A percentile compares a stretch with the other conserved stretches of the same genome.
Evolutionary conservation across 2,797 vertebrate genomes (phyloP).

Genomic region (Furcifer pardalis): DNA sequence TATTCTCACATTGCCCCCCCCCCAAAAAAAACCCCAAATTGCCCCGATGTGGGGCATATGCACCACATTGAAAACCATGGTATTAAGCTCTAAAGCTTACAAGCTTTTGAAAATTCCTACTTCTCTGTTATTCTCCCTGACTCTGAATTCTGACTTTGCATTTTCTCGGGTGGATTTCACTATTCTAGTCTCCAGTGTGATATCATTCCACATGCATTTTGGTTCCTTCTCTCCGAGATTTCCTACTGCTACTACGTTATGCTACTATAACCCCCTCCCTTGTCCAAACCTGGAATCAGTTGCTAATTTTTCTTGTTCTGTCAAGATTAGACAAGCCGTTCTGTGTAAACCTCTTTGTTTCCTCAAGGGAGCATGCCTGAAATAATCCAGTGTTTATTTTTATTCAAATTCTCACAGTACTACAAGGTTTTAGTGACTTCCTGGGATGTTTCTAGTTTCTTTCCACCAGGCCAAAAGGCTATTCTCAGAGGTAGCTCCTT

Average conservation of each 20-base stretch:
- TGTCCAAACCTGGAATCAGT: constrained; percentile 68
- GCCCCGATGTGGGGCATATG: no score
- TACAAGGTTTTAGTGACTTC: constrained; percentile 80
- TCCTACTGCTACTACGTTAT: constrained; percentile 48
- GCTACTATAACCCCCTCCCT: not conserved
- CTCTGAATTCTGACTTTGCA: constrained; percentile 10
- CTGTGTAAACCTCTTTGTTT: constrained; percentile 78
- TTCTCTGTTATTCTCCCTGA: constrained; percentile 57
- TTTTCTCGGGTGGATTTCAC: constrained; percentile 47
- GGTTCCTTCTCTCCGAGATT: constrained; percentile 62
- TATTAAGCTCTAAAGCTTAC: constrained; percentile 51
- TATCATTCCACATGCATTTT: constrained; percentile 65
- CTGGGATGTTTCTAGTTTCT: constrained; percentile 84
- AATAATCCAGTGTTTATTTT: constrained; percentile 89
- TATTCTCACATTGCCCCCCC: no score
- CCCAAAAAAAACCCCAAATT: no score
- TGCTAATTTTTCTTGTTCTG: constrained; percentile 79
- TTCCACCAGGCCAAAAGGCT: constrained; percentile 79
- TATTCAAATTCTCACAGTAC: constrained; percentile 84
- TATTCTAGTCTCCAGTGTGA: constrained; percentile 48
- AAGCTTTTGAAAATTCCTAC: constrained; percentile 58
- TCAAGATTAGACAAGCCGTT: constrained; percentile 77
- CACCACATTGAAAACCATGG: no score
- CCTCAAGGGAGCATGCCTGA: constrained; percentile 77
- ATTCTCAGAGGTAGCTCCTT: constrained; percentile 87